Conservation (phyloP, 2,888 invertebrate species). For the Fissipunctia ypsillon region DNA sequence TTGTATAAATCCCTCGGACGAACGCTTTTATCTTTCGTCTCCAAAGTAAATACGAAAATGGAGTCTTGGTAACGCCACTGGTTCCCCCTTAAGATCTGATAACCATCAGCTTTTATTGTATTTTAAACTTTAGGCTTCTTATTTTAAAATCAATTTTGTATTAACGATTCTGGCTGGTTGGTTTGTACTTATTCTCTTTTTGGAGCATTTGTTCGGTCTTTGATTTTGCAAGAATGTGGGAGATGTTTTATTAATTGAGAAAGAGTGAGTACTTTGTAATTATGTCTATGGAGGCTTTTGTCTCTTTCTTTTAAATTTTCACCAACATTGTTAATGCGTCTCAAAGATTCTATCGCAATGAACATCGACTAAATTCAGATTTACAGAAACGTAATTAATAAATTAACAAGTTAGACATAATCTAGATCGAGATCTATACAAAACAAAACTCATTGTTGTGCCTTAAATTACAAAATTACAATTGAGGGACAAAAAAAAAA, state of each 20-base stretch:
- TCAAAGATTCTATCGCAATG: background rate
- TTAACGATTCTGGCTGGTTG: slow-evolving; percentile 16
- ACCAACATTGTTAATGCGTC: background rate
- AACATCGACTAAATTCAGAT: slow-evolving; percentile 12
- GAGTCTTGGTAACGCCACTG: slow-evolving; percentile 46
- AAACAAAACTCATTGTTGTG: slow-evolving; percentile 22
- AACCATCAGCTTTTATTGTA: slow-evolving; percentile 59
- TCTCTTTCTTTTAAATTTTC: background rate
- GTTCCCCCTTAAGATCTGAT: slow-evolving; percentile 58
- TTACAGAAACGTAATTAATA: slow-evolving; percentile 26
- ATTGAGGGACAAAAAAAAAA: slow-evolving; percentile 17
- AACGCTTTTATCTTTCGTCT: slow-evolving; percentile 80
- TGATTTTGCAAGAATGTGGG: slow-evolving; percentile 32
- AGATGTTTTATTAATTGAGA: slow-evolving; percentile 12
- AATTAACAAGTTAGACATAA: slow-evolving; percentile 10
- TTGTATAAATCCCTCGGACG: slow-evolving; percentile 76
- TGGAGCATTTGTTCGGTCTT: slow-evolving; percentile 38
- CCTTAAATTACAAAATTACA: slow-evolving; percentile 13
- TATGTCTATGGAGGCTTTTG: background rate
- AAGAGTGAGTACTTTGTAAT: background rate
- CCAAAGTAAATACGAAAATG: slow-evolving; percentile 76
- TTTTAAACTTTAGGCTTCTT: slow-evolving; percentile 63
- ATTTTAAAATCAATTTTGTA: slow-evolving; percentile 56
- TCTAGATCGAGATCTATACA: slow-evolving; percentile 18
- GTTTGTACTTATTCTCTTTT: slow-evolving; percentile 37